Percentiles rank a stretch among this genome's conserved stretches.
phyloP scores from a whole-genome alignment of 2,113 vertebrate genomes.

The Thinocorus orbignyianus region DNA sequence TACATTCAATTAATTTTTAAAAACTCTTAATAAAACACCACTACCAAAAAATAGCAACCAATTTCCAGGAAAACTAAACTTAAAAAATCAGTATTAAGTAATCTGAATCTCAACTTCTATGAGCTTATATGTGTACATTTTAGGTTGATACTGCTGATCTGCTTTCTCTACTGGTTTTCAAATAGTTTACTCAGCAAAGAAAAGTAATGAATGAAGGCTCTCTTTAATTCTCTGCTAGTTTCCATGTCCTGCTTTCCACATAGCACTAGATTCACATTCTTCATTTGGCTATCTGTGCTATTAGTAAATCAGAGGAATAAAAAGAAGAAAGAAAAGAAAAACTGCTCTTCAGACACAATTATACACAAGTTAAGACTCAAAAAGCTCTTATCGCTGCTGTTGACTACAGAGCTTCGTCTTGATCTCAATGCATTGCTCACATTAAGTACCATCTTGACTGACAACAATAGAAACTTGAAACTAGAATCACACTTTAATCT shows the following conservation, averaged over 20 bases:
- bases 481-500: conserved; percentile 37
- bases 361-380: background rate
- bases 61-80: background rate
- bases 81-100: background rate
- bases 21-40: background rate
- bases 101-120: background rate
- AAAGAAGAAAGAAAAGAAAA: background rate
- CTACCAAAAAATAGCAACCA: background rate
- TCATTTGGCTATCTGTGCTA: background rate
- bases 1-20: background rate
- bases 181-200: background rate
- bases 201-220: background rate
- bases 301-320: background rate
- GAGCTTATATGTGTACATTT: background rate
- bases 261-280: background rate
- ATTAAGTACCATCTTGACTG: conserved; percentile 24
- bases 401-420: background rate
- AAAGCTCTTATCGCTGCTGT: conserved; percentile 23
- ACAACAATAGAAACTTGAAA: conserved; percentile 31
- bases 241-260: background rate
- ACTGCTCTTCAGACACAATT: background rate
- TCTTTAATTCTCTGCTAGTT: background rate
- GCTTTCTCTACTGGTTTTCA: background rate
- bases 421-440: background rate
- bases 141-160: background rate